Evolutionary conservation across 2,113 vertebrate species (phyloP), one percentile per base, ranked within the genome.

Genomic region (Chascanopsetta lugubris): DNA sequence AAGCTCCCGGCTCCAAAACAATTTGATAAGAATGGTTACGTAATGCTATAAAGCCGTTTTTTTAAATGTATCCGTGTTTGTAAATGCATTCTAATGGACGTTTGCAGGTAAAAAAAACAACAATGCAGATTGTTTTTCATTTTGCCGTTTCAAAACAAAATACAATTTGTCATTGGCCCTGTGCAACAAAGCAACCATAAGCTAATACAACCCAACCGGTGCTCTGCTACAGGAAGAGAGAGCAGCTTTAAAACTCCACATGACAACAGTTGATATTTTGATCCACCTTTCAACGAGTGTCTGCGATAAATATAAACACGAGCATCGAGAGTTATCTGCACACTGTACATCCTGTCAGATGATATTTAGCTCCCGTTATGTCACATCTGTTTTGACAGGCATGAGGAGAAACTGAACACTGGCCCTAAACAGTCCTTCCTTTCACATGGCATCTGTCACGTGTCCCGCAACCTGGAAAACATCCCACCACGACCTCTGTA

Each of bases 361-460:
- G 6, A 24, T n/a, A 5, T 62, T 36, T 9, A 53, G 4, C 36
- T 46, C 29, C 29, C 8, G 36, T 10, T 38, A 38, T 38, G 36
- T 38, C n/a, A 62, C 8, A 46, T 36, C 17, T 54, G 4, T 66
- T 67, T 53, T 59, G n/a, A 67, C 57, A 42, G 51, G 40, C 20
- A 29, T 42, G 42, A 72, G 5, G 26, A 20, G 30, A 26, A 20
- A 51, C 64, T 63, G 60, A 58, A 22, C 6, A 12, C 13, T 53
- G 17, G 18, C 6, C 34, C 7, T n/a, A 47, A 57, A 29, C 21
- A 18, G 53, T 59, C 20, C 38, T 51, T 59, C 20, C 38, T 51
- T 45, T 67, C n/a, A 56, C 38, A 61, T 69, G 49, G 4, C 18
- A 45, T 69, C n/a, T n/a, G n/a, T n/a, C 26, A 48, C 59, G 21